Percentiles rank a stretch among this genome's conserved stretches.
Conservation (phyloP, 2,113 vertebrate species). For the Cheirogaleus medius region DNA sequence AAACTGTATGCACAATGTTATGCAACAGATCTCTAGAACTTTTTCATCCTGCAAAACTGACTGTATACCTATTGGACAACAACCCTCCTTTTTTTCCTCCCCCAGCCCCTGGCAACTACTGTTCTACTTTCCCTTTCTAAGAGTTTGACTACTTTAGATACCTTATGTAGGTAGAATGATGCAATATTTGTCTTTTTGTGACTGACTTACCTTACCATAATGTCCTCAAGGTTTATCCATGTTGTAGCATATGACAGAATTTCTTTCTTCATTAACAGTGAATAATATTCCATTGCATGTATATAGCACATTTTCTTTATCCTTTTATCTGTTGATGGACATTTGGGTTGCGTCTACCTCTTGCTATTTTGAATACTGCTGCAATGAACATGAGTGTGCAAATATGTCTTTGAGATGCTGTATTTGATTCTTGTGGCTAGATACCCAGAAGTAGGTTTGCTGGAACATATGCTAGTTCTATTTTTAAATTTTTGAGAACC, state of each 20-base stretch:
- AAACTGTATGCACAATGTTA: background rate
- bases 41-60: background rate
- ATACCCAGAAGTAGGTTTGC: background rate
- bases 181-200: background rate
- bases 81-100: fast-evolving
- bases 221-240: background rate
- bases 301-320: background rate
- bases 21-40: background rate
- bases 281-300: background rate
- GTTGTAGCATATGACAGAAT: background rate
- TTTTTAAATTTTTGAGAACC: background rate
- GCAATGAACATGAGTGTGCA: background rate
- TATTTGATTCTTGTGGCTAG: background rate
- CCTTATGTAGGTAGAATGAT: background rate
- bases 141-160: background rate
- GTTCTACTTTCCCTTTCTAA: background rate
- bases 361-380: background rate
- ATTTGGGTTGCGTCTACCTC: background rate
- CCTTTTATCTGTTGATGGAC: background rate
- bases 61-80: background rate
- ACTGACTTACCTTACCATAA: background rate
- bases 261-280: background rate
- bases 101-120: background rate
- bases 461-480: background rate
- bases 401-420: background rate